Percentiles rank a stretch among this genome's conserved stretches.
Conservation (phyloP, 2,797 vertebrate species). For the Psittacula derbiana region DNA sequence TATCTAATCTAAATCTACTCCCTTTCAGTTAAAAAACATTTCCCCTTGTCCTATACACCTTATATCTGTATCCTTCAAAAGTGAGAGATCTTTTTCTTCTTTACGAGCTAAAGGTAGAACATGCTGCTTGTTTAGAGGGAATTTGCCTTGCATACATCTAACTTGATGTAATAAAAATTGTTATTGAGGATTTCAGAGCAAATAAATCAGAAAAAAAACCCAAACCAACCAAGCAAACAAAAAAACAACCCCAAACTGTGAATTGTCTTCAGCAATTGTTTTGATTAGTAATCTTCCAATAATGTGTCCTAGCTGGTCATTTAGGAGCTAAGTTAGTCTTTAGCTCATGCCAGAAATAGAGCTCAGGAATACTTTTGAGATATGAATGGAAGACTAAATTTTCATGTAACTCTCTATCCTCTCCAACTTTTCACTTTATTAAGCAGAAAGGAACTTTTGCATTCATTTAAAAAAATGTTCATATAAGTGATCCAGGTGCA, state of each 20-base stretch:
- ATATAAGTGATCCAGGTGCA: slow-evolving; percentile 32
- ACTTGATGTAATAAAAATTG: neutral
- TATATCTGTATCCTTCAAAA: neutral
- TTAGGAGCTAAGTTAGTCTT: neutral
- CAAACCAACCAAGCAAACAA: too few species aligned
- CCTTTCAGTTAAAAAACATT: too few species aligned
- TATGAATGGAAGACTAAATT: neutral
- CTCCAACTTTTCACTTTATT: slow-evolving; percentile 2
- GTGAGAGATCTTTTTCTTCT: neutral
- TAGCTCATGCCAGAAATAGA: neutral
- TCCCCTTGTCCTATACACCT: neutral
- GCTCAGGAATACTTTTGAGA: neutral
- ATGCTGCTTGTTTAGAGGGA: neutral
- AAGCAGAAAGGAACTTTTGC: neutral
- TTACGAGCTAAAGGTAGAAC: neutral
- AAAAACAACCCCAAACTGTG: neutral
- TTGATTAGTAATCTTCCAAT: neutral
- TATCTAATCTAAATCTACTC: too few species aligned
- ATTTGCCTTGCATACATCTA: neutral
- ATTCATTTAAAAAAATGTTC: neutral
- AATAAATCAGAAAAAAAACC: neutral
- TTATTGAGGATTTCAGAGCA: neutral
- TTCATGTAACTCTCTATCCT: neutral
- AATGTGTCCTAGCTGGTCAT: neutral
- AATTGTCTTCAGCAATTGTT: neutral